Evolutionary conservation across 2,888 invertebrate genomes (phyloP).

Genomic region (Aphidius colemani): DNA sequence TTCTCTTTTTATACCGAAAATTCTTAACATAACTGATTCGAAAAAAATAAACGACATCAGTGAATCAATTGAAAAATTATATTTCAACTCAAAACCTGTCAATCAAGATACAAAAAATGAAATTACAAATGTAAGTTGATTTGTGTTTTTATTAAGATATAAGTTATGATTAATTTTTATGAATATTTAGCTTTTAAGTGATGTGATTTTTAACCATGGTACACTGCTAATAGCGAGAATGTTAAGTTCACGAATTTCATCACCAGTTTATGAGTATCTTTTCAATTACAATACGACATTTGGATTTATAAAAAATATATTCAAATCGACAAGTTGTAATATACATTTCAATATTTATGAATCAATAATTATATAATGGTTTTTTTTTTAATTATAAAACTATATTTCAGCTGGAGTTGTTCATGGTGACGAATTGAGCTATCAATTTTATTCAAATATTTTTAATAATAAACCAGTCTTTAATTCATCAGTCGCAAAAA

Average conservation of each 20-base stretch:
- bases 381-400: not conserved
- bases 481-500: constrained; percentile 49
- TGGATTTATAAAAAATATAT: constrained; percentile 47
- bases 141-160: not conserved
- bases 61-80: constrained; percentile 43
- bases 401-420: constrained; percentile 52
- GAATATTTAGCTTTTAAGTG: constrained; percentile 23
- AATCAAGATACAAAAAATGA: constrained; percentile 36
- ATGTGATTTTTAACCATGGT: constrained; percentile 40
- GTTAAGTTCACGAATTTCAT: constrained; percentile 40
- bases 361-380: not conserved
- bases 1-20: constrained; percentile 47
- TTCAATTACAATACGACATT: constrained; percentile 43
- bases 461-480: constrained; percentile 53
- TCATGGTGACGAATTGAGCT: constrained; percentile 62
- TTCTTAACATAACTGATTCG: constrained; percentile 50
- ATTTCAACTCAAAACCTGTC: constrained; percentile 46
- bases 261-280: constrained; percentile 48
- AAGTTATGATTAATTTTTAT: not conserved
- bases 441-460: constrained; percentile 57
- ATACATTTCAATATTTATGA: not conserved
- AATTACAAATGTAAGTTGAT: no score
- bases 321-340: constrained; percentile 38
- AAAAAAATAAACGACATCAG: constrained; percentile 35
- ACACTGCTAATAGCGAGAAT: constrained; percentile 41